Evolutionary conservation across 2,888 invertebrate genomes (phyloP), one percentile per base, ranked within the genome.

Genomic region (Formica aserva): DNA sequence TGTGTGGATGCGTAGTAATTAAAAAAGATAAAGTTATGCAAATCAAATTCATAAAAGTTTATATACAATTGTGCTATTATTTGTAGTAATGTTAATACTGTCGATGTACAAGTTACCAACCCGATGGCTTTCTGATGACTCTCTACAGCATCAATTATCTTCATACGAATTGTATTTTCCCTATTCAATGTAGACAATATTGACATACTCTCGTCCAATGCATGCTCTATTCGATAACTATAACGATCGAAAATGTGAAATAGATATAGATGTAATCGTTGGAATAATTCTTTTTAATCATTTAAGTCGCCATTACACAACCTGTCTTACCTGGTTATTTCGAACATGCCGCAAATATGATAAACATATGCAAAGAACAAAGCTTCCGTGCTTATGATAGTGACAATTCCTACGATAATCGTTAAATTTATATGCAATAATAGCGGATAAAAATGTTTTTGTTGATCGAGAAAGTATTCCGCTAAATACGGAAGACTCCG

Each of bases 311-410:
- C 15, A 35, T 32, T 22, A n/a, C 35, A 35, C 26, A 22, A 65
- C 3, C 18, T 75, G 41, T 48, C 29, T 83, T 78, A 83, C 82
- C 77, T 38, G 26, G 55, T 32, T 41, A 84, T 29, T 15, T 74
- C 26, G n/a, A 84, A 82, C 69, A 84, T 84, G 15, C 82, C 82
- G 13, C 81, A 75, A 22, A 55, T 29, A 4, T 84, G 82, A 62
- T 45, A 75, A 22, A 84, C 13, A n/a, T 60, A 62, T 26, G 32
- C 29, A 6, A 84, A 60, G 13, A 18, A 32, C 9, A 69, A 55
- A 15, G 74, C 41, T 26, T 82, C 82, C 3, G 60, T 62, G 48
- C 45, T 4, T 60, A 77, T 8, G 11, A 78, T 26, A 15, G 38
- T 67, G 8, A 38, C 1, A 26, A 55, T 3, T 45, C 48, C 52